Percentiles rank a stretch among this genome's conserved stretches.
These are phyloP conservation scores for Rhynchomys soricoides DNA, from an alignment of 2,113 vertebrate species.

Conservation along the genomic window DNA sequence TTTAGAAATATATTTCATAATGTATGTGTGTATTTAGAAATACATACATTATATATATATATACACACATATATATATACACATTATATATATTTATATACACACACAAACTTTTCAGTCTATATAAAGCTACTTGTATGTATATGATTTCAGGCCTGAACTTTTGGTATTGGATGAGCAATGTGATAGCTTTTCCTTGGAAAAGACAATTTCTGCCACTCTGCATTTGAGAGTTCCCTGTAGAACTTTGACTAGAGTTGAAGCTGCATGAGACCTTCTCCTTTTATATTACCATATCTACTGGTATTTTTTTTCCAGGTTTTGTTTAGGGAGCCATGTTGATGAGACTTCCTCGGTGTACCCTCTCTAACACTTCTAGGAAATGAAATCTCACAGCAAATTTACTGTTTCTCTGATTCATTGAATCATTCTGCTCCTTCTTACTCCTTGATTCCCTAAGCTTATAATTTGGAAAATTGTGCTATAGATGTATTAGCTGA, in stretches of 20 bases:
- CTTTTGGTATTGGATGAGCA: neutral
- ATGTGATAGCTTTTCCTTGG: neutral
- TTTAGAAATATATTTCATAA: neutral
- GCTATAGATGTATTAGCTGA: neutral
- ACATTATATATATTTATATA: too few species aligned
- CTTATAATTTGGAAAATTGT: neutral
- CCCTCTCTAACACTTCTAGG: neutral
- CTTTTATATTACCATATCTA: neutral
- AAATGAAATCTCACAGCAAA: neutral
- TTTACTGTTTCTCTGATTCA: neutral
- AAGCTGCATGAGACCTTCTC: neutral
- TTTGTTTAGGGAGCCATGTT: neutral
- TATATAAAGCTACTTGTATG: neutral
- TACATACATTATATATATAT: neutral
- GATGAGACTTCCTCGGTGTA: neutral
- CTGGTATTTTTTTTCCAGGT: neutral
- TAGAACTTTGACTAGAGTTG: neutral
- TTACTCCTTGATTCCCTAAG: neutral
- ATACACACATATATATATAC: neutral
- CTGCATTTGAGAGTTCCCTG: neutral
- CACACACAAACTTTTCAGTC: neutral
- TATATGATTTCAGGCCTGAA: neutral
- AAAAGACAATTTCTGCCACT: neutral
- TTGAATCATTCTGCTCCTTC: neutral
- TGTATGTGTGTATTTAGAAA: neutral